A percentile compares a stretch with the other conserved stretches of the same genome.
phyloP scores from a whole-genome alignment of 2,888 invertebrate species.

The Halictus quadricinctus region DNA sequence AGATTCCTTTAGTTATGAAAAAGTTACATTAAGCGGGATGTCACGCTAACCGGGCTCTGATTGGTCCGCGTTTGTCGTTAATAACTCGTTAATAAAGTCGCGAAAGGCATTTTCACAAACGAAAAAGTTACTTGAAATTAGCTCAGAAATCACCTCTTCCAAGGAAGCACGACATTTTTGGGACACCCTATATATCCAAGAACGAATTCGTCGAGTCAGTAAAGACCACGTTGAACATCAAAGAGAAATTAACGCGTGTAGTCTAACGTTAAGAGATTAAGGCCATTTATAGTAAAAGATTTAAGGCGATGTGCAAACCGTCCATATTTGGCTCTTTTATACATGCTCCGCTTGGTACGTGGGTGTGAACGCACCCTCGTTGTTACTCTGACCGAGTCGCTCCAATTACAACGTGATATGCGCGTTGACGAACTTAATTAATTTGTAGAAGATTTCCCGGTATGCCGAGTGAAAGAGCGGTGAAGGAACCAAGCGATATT shows the following conservation, averaged over 20 bases:
- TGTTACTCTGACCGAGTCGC: conserved; percentile 70
- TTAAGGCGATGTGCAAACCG: conserved; percentile 33
- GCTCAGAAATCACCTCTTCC: no score
- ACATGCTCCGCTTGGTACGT: conserved; percentile 57
- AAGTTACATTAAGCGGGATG: no score
- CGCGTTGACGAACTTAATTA: conserved; percentile 63
- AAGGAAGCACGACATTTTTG: no score
- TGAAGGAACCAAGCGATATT: conserved; percentile 13
- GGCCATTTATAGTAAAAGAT: conserved; percentile 48
- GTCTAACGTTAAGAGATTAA: conserved; percentile 17
- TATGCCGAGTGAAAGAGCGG: conserved; percentile 25
- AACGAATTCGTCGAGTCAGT: not conserved
- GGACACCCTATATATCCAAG: not conserved
- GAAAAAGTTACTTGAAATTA: no score
- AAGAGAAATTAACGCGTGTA: conserved; percentile 5
- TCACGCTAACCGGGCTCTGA: no score
- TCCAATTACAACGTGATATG: conserved; percentile 74
- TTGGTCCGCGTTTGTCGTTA: no score
- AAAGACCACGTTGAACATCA: not conserved
- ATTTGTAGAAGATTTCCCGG: conserved; percentile 52
- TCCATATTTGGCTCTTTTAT: conserved; percentile 70
- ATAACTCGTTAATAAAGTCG: no score
- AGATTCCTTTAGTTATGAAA: no score
- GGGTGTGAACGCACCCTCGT: conserved; percentile 72
- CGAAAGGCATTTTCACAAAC: no score